Evolutionary conservation across 2,888 invertebrate species (phyloP), one percentile per base, ranked within the genome.

Genomic region (Dasypolia templi): DNA sequence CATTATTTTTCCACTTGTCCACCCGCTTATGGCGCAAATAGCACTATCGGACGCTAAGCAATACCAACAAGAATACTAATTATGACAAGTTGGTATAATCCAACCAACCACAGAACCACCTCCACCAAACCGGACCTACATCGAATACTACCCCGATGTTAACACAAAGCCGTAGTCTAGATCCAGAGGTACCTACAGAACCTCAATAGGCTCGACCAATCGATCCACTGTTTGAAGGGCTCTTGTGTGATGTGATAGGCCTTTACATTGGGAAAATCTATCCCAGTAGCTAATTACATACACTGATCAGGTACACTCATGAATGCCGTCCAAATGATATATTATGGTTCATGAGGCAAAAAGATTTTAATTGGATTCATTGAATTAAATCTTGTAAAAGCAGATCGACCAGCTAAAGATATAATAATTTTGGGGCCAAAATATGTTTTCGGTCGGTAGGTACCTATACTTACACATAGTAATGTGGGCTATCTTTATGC

Each of bases 31-130:
- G 58, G 49, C n/a, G 14, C 35, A 58, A 44, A 65, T 49, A 63
- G 14, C 70, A 77, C 66, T 59, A 67, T 75, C 35, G 69, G 53
- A 69, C 74, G 85, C 84, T 85, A 82, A 87, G 79, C 77, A 86
- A 86, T 82, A 86, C 83, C 85, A 87, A 88, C 87, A 88, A 83
- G 73, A 81, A 82, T 83, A 86, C 81, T 84, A 87, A 88, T 84
- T n/a, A n/a, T n/a, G n/a, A 81, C 88, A 70, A 72, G 82, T 87
- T 84, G 84, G 77, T 86, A 84, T 87, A 86, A 88, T 87, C n/a
- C n/a, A n/a, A n/a, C n/a, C n/a, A n/a, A n/a, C n/a, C n/a, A n/a
- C n/a, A n/a, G n/a, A n/a, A n/a, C n/a, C n/a, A n/a, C n/a, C n/a
- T n/a, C n/a, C n/a, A n/a, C n/a, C n/a, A n/a, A n/a, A n/a, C n/a